These are phyloP conservation scores for Eulemur albifrons DNA, from an alignment of 2,797 vertebrate genomes.

Conservation along the genomic window DNA sequence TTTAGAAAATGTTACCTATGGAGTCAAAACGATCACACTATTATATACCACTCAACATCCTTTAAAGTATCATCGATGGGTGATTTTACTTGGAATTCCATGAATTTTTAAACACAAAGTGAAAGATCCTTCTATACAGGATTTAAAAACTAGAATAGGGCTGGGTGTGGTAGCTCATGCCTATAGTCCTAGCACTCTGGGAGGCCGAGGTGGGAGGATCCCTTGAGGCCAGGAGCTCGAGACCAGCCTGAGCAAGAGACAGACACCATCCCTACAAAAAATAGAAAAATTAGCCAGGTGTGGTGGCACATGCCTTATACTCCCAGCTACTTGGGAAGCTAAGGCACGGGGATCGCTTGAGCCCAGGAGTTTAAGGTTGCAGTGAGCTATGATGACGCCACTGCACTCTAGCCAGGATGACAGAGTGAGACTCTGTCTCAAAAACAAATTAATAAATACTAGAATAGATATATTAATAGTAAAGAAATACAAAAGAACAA, in stretches of 20 bases:
- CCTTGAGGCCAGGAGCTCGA: neutral
- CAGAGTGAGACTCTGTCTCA: neutral
- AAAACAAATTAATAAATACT: neutral
- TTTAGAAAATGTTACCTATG: neutral
- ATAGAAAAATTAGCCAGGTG: neutral
- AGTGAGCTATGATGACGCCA: neutral
- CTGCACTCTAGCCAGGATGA: neutral
- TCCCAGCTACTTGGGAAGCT: neutral
- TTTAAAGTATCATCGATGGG: neutral
- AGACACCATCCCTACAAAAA: neutral
- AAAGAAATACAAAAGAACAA: neutral
- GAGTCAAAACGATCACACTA: neutral
- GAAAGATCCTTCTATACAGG: neutral
- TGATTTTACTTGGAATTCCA: neutral
- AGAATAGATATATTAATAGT: neutral
- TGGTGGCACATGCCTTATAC: neutral
- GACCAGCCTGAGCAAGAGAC: neutral
- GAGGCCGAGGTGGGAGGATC: neutral
- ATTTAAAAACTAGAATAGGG: neutral
- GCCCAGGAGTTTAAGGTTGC: neutral
- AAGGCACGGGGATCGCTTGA: neutral
- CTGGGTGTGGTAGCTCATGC: neutral
- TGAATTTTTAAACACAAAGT: neutral
- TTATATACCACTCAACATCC: neutral
- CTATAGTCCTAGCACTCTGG: neutral